Evolutionary conservation across 1,140 invertebrate species (phyloP).

Genomic region (Achroia grisella): DNA sequence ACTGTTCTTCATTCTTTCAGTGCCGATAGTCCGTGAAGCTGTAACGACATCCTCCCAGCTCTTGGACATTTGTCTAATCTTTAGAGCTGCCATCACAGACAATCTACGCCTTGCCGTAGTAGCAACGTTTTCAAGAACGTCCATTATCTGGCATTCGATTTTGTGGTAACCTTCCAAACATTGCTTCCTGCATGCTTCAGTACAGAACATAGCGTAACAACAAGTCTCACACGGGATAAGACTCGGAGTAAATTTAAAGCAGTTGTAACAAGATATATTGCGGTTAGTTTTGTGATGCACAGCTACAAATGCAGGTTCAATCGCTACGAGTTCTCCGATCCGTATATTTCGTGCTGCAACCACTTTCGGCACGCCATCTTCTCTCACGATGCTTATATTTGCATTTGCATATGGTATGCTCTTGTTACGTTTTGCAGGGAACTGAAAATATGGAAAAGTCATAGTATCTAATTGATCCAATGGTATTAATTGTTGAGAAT

Average conservation of each 20-base stretch:
- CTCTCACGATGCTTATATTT: constrained; percentile 11
- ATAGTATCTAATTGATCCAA: too few relatives aligned
- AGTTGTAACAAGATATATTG: constrained; percentile 18
- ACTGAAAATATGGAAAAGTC: not conserved
- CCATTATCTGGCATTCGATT: constrained; percentile 26
- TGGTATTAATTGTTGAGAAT: too few relatives aligned
- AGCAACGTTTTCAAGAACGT: not conserved
- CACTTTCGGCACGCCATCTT: too few relatives aligned
- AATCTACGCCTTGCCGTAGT: not conserved
- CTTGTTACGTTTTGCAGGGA: constrained; percentile 8
- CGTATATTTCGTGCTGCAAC: too few relatives aligned
- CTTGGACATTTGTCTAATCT: constrained; percentile 12
- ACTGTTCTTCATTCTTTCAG: too few relatives aligned
- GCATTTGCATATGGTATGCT: constrained; percentile 15
- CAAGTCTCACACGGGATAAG: constrained; percentile 28
- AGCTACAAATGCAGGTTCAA: too few relatives aligned
- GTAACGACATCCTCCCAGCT: constrained; percentile 17
- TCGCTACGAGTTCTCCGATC: too few relatives aligned
- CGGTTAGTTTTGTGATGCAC: not conserved
- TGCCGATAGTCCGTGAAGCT: too few relatives aligned
- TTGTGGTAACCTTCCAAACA: constrained; percentile 21
- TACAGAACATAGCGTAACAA: constrained; percentile 20
- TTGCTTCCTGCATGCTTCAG: constrained; percentile 17
- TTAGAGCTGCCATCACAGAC: constrained; percentile 17
- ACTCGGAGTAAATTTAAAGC: constrained; percentile 18